These are phyloP conservation scores for Lycophotia porphyrea DNA, from an alignment of 2,888 invertebrate species.

Conservation along the genomic window DNA sequence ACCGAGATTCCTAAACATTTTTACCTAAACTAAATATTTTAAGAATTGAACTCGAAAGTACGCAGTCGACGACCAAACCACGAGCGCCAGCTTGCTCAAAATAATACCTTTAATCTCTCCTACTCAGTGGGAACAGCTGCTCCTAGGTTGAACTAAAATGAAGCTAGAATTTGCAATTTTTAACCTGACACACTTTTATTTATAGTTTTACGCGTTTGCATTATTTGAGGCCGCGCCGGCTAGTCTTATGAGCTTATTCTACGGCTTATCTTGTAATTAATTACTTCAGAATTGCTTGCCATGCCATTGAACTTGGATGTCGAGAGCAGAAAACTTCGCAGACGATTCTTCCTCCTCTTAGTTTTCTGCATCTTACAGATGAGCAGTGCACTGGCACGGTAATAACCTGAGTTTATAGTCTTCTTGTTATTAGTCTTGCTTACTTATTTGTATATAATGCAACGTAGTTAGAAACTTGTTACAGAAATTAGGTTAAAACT, in stretches of 20 bases:
- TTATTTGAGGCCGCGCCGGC: constrained; percentile 12
- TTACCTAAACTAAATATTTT: constrained; percentile 45
- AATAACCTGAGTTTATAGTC: constrained; percentile 12
- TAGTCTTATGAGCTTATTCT: neutral
- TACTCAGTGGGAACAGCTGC: constrained; percentile 67
- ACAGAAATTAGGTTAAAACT: constrained; percentile 11
- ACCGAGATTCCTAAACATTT: constrained; percentile 34
- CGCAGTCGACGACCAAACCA: constrained; percentile 49
- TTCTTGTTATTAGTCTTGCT: neutral
- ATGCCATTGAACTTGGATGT: constrained; percentile 5
- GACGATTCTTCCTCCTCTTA: neutral
- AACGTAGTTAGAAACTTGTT: neutral
- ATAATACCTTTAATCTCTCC: constrained; percentile 75
- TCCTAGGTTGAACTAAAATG: constrained; percentile 59
- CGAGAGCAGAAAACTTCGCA: neutral
- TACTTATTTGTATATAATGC: neutral
- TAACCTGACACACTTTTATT: constrained; percentile 38
- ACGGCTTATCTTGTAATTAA: neutral
- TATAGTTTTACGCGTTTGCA: constrained; percentile 19
- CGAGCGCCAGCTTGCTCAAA: constrained; percentile 64
- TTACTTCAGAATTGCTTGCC: constrained; percentile 2
- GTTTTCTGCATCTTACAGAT: constrained; percentile 9
- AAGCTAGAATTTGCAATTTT: constrained; percentile 57
- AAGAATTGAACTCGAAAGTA: constrained; percentile 50
- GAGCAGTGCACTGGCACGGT: neutral